Base-by-base conservation (phyloP, 2,888 invertebrate genomes). In the Formica aserva region DNA sequence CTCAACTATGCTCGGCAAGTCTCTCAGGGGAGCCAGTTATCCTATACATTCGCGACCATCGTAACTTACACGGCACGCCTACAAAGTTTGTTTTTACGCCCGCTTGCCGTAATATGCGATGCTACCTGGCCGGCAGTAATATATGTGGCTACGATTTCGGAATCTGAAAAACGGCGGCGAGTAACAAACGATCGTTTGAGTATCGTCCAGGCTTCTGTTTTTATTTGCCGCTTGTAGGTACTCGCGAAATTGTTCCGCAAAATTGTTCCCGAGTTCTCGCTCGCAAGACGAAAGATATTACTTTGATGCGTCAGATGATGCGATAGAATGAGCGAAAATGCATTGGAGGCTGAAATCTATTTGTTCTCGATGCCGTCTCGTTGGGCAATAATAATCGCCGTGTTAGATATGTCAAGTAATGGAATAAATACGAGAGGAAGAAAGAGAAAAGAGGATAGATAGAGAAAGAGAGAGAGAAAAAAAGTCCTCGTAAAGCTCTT, bases 11-110 rank as follows among this genome's bases (percentile, higher is more conserved):
- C 32, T 32, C 69, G 57, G 11, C 18, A 13, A 11, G 26, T 52
- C 26, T 48, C 77, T 6, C 77, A n/a, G 41, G 77, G 69, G 57
- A 78, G 26, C 48, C 32, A 48, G 48, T 48, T 48, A 69, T 41
- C 57, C 77, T 57, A 60, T 78, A 78, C 35, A 78, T 78, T 45
- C 60, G 45, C 78, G 71, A 18, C 29, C 69, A 9, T 71, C 78
- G 60, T 78, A 71, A 78, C 78, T 78, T 71, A 78, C 45, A 60
- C 69, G 8, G 57, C 57, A 57, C 60, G 78, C 71, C 78, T 71
- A 45, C 78, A 18, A 78, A 78, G 71, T 78, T 71, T 71, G 71
- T 78, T 78, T 78, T 78, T 78, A 69, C 78, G 41, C 32, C 57
- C 67, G 77, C 41, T 41, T 57, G 57, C 77, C 45, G n/a, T 78